Evolutionary conservation across 1,140 invertebrate genomes (phyloP), one percentile per base, ranked within the genome.

Genomic region (Drosophila kepulauana): DNA sequence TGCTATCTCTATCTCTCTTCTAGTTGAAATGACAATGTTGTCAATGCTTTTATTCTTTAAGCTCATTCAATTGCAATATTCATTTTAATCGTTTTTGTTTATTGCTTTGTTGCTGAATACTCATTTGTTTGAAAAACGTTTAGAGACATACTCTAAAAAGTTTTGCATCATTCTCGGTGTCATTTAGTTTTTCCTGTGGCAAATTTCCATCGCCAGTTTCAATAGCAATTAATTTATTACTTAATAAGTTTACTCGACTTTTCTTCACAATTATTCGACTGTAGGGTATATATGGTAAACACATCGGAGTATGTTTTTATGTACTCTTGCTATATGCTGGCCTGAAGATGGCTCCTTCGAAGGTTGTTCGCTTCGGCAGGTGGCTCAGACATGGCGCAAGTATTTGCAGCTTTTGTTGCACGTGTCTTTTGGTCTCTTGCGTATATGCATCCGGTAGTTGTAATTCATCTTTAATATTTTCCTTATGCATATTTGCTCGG

Each of bases 401-500:
- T 38, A 56, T 54, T 56, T 46, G n/a, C 16, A 3, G 57, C 49
- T 63, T 56, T 52, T 49, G 65, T 30, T 56, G 49, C 2, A 46
- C 49, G 28, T 52, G 49, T 52, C 20, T 52, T 30, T 52, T 54
- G 75, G 46, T 13, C 45, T 68, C 38, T 30, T n/a, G n/a, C 28
- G 20, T 3, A 25, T 4, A 25, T 25, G 20, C 20, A 25, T 25
- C 20, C 3, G 20, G 20, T 25, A 25, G 20, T 25, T 52, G 51
- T 88, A 88, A 88, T 80, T 88, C 70, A 84, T 78, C 79, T 87
- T 87, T 84, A 89, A 87, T 88, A 88, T 84, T 84, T 87, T 80
- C 61, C 67, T 58, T 74, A 77, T 82, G 76, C 81, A 87, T 87
- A 78, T 82, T 87, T 87, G 70, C 67, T 56, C 48, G 54, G 77